These are phyloP conservation scores for Monoplex corrugatus DNA, from an alignment of 2,888 invertebrate species.

Conservation along the genomic window DNA sequence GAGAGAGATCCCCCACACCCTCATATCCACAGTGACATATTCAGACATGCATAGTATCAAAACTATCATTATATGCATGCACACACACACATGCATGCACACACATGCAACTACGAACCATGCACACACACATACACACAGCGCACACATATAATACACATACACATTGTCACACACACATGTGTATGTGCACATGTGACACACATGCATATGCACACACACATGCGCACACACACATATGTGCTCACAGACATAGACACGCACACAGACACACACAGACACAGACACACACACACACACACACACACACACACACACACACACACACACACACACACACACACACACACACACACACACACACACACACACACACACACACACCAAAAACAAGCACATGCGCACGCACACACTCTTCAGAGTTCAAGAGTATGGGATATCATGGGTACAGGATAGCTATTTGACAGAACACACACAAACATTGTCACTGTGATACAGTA, in stretches of 20 bases:
- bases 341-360: slow-evolving; percentile 9
- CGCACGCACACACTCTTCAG: neutral
- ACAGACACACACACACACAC: slow-evolving; percentile 2
- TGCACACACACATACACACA: neutral
- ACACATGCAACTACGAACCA: neutral
- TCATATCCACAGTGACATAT: too few species aligned
- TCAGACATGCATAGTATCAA: too few species aligned
- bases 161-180: slow-evolving; percentile 5
- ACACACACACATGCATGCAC: too few species aligned
- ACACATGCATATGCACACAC: neutral
- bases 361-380: slow-evolving; percentile 18
- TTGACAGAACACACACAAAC: too few species aligned
- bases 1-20: too few species aligned
- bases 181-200: too few species aligned
- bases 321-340: neutral
- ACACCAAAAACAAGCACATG: neutral
- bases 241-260: too few species aligned
- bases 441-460: too few species aligned
- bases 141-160: slow-evolving; percentile 24
- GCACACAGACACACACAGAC: neutral
- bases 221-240: neutral
- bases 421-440: too few species aligned
- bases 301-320: neutral
- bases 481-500: too few species aligned
- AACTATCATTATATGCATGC: too few species aligned